These are phyloP conservation scores for Stramonita haemastoma DNA, from an alignment of 2,888 invertebrate species.

Conservation along the genomic window DNA sequence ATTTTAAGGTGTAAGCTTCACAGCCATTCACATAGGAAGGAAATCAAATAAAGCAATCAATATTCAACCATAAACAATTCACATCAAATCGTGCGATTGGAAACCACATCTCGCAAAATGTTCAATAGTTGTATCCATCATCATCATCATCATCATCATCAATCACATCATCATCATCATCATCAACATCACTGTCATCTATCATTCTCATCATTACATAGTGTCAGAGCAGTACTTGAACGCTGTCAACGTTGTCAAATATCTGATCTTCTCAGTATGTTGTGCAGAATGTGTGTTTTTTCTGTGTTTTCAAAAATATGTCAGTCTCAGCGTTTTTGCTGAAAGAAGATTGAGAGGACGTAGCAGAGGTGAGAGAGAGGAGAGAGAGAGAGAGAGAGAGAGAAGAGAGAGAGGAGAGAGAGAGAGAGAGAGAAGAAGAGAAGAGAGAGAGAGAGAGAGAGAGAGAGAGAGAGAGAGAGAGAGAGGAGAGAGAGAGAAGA, in stretches of 20 bases:
- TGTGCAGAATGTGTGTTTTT: too few relatives aligned
- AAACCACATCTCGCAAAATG: background rate
- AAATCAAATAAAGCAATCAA: background rate
- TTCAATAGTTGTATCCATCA: too few relatives aligned
- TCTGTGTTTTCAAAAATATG: too few relatives aligned
- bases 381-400: conserved; percentile 7
- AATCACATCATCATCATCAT: too few relatives aligned
- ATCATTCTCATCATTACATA: too few relatives aligned
- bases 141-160: too few relatives aligned
- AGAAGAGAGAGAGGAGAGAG: conserved; percentile 4
- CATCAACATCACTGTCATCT: too few relatives aligned
- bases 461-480: conserved; percentile 7
- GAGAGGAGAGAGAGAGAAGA: background rate
- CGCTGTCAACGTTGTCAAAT: background rate
- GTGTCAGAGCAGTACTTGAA: background rate
- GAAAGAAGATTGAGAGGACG: conserved; percentile 8
- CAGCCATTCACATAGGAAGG: background rate
- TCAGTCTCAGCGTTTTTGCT: too few relatives aligned
- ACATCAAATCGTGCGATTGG: background rate
- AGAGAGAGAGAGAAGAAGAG: conserved; percentile 7
- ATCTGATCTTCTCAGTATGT: background rate
- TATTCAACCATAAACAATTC: background rate
- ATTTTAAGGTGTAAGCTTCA: too few relatives aligned
- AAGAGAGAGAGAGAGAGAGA: conserved; percentile 16
- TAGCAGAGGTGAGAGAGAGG: conserved; percentile 13